Percentiles rank a stretch among this genome's conserved stretches.
Conservation (phyloP, 2,797 vertebrate species). For the Acanthis flammea region DNA sequence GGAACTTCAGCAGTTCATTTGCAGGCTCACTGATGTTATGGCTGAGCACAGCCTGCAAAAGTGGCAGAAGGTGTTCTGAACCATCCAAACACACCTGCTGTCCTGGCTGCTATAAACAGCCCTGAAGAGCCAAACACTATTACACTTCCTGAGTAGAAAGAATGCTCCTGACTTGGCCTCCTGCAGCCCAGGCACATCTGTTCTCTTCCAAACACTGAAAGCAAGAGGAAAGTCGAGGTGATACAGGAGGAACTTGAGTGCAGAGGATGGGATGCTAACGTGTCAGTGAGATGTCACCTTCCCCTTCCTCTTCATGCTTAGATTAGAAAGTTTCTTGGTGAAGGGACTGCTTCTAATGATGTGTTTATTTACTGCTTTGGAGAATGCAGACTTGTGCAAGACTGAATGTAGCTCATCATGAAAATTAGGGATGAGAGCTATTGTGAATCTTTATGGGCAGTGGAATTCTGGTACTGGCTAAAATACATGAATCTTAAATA, state of each 20-base stretch:
- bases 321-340: not conserved
- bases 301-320: not conserved
- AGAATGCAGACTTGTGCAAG: not conserved
- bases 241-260: not conserved
- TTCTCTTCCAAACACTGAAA: not conserved
- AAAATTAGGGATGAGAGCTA: not conserved
- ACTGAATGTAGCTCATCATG: not conserved
- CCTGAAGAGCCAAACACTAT: conserved; percentile 10
- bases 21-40: not conserved
- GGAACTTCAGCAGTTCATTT: not conserved
- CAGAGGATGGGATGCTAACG: not conserved
- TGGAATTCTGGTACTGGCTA: not conserved
- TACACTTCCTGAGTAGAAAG: not conserved
- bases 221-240: not conserved
- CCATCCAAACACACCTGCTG: conserved; percentile 50
- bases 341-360: not conserved
- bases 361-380: not conserved
- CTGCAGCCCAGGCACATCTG: conserved; percentile 3
- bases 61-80: conserved; percentile 44
- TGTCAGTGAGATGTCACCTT: not conserved
- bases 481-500: not conserved
- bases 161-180: not conserved
- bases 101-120: conserved; percentile 31
- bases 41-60: not conserved
- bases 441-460: not conserved